These are phyloP conservation scores for Odobenus rosmarus DNA, from an alignment of 2,113 vertebrate species.

Conservation along the genomic window DNA sequence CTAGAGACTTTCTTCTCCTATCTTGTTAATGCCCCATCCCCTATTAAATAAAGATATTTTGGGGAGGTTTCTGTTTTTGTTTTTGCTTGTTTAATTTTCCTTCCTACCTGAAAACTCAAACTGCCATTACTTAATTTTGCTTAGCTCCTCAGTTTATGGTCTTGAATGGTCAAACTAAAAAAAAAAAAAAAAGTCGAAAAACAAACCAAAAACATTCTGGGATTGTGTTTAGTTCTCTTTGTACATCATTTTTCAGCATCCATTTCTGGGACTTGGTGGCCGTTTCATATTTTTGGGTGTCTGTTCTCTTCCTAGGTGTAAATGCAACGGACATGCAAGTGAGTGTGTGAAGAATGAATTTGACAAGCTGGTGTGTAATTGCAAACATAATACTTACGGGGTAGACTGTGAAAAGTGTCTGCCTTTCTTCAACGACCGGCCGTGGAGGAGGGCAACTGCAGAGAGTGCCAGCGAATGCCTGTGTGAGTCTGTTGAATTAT, in stretches of 20 bases:
- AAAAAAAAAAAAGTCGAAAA: not conserved
- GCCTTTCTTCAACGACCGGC: constrained; percentile 96
- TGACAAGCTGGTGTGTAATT: constrained; percentile 91
- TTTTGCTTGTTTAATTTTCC: not conserved
- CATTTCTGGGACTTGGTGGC: not conserved
- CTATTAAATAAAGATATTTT: not conserved
- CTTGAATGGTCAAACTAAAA: not conserved
- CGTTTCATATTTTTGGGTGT: not conserved
- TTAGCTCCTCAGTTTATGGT: not conserved
- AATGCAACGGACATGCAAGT: constrained; percentile 96
- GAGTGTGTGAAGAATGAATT: constrained; percentile 91
- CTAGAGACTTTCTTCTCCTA: not conserved
- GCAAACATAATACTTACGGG: constrained; percentile 96
- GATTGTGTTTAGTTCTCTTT: not conserved
- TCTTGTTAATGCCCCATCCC: not conserved
- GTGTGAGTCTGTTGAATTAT: constrained; percentile 82
- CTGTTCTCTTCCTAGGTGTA: constrained; percentile 89
- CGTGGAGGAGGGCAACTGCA: constrained; percentile 94
- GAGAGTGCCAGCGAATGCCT: constrained; percentile 94
- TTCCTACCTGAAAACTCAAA: not conserved
- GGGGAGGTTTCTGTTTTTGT: not conserved
- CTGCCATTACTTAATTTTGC: not conserved
- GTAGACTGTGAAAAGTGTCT: constrained; percentile 93
- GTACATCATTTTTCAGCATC: not conserved
- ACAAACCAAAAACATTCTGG: no score